Conservation (phyloP, 2,113 vertebrate genomes). For the Rafetus swinhoei region DNA sequence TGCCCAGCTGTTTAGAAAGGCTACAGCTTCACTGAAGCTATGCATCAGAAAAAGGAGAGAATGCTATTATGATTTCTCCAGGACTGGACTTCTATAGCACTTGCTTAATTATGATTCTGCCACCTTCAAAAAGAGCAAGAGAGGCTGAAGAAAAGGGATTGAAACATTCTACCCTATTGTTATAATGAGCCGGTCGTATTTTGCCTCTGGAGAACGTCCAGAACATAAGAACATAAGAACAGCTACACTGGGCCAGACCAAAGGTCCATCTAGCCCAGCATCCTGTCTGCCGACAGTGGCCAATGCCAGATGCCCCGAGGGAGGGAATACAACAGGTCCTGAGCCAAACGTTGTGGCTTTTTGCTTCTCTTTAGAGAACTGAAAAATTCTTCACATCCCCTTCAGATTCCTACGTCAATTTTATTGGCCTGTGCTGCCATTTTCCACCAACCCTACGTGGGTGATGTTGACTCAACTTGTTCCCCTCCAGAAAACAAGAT, state of each 20-base stretch:
- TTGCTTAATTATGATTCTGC: not conserved
- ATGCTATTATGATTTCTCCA: not conserved
- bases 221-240: too few relatives aligned
- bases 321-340: not conserved
- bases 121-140: not conserved
- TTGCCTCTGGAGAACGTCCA: constrained; percentile 23
- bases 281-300: too few relatives aligned
- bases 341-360: not conserved
- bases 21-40: not conserved
- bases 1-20: not conserved
- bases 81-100: not conserved
- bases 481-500: constrained; percentile 29
- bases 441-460: constrained; percentile 10
- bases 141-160: not conserved
- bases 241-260: too few relatives aligned
- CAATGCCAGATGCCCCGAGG: too few relatives aligned
- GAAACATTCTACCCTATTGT: not conserved
- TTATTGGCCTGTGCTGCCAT: constrained; percentile 32
- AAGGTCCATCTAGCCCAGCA: too few relatives aligned
- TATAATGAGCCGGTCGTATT: constrained; percentile 6
- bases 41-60: not conserved
- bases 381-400: constrained; percentile 2
- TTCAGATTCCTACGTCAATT: constrained; percentile 45
- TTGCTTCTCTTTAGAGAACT: constrained; percentile 14
- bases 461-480: constrained; percentile 32